Evolutionary conservation across 1,140 invertebrate species (phyloP), one percentile per base, ranked within the genome.

Genomic region (Dendrolimus kikuchii): DNA sequence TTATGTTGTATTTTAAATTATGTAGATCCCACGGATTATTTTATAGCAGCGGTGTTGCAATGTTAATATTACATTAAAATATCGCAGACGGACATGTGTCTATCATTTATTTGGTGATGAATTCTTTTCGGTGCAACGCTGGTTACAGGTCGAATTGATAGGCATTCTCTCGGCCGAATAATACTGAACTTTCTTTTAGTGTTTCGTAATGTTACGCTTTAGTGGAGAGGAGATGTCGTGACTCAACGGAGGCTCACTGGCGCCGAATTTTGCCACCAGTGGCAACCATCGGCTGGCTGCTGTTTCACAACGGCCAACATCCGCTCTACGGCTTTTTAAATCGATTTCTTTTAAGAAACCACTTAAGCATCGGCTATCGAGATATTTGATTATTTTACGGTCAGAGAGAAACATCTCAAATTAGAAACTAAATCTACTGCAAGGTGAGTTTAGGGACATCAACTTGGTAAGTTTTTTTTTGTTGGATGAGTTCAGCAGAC

Each of bases 131-230:
- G 37, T 62, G 65, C 56, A 62, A 56, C 42, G 51, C 51, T 49
- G 48, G 52, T 59, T 57, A 60, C 57, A 70, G 71, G 57, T 65
- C 68, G 68, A 79, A 57, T 66, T 65, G 64, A 69, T 65, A 65
- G 71, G 74, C 73, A 76, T 71, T 78, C 72, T 78, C 71, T 72
- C 61, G 64, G 61, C 59, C 65, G 69, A 74, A 80, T 74, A 67
- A 60, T 57, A 74, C 56, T 76, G 70, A 71, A 85, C 81, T 85
- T 85, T 82, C 79, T 69, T 82, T 84, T 82, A 73, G 73, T 63
- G 77, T 85, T 82, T 85, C 81, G 81, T 85, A 85, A 85, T 76
- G 73, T 64, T 46, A 74, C 73, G 71, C 72, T 64, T 67, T 69
- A 75, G 62, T 68, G 65, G 73, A 81, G 74, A 74, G 66, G 65